Percentiles rank a stretch among this genome's conserved stretches.
These are phyloP conservation scores for Sorex maritimensis DNA, from an alignment of 2,797 vertebrate genomes.

Conservation along the genomic window DNA sequence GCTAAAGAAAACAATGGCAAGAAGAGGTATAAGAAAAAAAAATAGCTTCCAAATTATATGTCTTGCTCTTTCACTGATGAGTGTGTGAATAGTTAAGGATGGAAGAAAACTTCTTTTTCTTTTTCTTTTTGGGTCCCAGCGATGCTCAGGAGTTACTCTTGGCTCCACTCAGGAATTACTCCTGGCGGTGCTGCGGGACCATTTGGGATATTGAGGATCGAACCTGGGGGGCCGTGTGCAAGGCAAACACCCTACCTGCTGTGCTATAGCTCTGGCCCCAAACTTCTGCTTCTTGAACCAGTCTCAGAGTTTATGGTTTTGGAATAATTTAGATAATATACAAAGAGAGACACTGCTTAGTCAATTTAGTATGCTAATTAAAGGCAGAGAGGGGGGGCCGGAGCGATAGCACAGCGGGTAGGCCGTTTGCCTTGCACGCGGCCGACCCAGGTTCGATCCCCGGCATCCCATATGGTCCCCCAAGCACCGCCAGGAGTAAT, in stretches of 20 bases:
- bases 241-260: no score
- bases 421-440: no score
- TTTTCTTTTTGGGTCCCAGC: no score
- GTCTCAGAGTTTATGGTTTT: background rate
- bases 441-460: no score
- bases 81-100: background rate
- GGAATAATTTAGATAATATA: background rate
- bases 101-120: background rate
- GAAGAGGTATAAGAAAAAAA: background rate
- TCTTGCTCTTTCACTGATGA: rapidly evolving
- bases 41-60: background rate
- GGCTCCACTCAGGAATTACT: background rate
- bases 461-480: no score
- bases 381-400: background rate
- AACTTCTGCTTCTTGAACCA: background rate
- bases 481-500: no score
- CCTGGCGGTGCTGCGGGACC: no score
- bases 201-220: no score
- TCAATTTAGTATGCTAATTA: background rate
- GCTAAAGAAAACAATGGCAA: background rate
- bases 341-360: background rate
- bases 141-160: no score
- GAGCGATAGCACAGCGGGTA: no score
- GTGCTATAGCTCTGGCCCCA: no score
- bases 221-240: no score